Conservation (phyloP, 2,113 vertebrate species). For the Limnothrissa miodon region DNA sequence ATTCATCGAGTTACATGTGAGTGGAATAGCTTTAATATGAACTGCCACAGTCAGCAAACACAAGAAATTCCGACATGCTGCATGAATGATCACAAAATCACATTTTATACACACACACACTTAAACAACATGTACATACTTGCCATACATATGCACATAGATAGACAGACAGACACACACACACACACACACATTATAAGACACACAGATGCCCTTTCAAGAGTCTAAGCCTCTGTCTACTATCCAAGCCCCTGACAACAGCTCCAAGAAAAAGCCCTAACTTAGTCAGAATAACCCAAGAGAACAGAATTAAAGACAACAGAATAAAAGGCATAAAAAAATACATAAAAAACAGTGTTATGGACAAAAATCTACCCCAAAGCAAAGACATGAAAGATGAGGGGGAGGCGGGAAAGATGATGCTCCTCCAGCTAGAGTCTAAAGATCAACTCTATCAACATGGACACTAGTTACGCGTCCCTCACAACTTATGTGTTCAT, state of each 20-base stretch:
- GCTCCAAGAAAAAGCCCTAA: constrained; percentile 13
- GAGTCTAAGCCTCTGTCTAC: not conserved
- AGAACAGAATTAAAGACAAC: not conserved
- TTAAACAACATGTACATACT: not conserved
- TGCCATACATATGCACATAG: not conserved
- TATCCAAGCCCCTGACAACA: not conserved
- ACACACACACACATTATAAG: constrained; percentile 2
- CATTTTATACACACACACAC: not conserved
- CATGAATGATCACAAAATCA: not conserved
- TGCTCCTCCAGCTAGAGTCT: not conserved
- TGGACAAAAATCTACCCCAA: constrained; percentile 27
- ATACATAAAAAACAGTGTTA: not conserved
- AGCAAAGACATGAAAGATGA: constrained; percentile 21
- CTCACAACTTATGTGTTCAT: not conserved
- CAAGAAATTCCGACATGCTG: not conserved
- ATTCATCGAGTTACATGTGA: not conserved
- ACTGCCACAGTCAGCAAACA: not conserved
- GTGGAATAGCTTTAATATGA: not conserved
- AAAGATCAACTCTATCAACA: not conserved
- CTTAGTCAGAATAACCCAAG: constrained; percentile 24
- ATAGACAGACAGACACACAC: not conserved
- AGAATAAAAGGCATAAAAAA: constrained; percentile 21
- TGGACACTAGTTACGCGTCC: not conserved
- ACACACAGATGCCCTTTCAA: not conserved
- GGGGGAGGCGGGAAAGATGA: constrained; percentile 19